These are phyloP conservation scores for Arctia plantaginis DNA, from an alignment of 2,888 invertebrate species.

Conservation along the genomic window DNA sequence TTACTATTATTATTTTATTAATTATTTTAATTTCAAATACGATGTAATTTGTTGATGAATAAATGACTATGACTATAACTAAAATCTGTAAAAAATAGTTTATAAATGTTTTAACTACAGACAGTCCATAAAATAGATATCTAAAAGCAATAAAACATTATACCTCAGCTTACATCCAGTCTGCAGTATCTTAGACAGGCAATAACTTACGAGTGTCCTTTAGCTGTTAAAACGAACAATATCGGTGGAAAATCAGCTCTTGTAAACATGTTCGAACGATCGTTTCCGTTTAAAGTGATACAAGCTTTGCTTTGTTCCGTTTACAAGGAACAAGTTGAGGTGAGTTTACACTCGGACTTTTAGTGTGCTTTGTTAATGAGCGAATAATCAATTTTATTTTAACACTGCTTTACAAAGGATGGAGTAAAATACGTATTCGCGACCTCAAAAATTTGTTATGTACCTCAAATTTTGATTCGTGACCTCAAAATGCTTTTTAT, in stretches of 20 bases:
- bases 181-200: conserved; percentile 13
- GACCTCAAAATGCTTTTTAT: neutral
- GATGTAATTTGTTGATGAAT: no score
- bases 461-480: neutral
- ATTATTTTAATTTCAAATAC: no score
- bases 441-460: neutral
- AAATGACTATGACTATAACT: no score
- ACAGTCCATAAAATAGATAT: neutral
- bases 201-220: conserved; percentile 22
- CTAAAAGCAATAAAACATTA: conserved; percentile 7
- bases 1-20: no score
- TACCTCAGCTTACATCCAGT: neutral
- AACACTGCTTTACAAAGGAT: neutral
- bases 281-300: conserved; percentile 39
- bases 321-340: conserved; percentile 32
- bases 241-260: conserved; percentile 45
- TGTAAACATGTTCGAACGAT: conserved; percentile 45
- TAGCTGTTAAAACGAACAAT: conserved; percentile 38
- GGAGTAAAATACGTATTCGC: neutral
- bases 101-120: neutral
- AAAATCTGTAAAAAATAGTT: no score
- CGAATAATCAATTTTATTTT: neutral
- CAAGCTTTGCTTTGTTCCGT: conserved; percentile 30
- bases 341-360: conserved; percentile 17
- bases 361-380: neutral